Evolutionary conservation across 1,140 invertebrate species (phyloP).

Genomic region (Euglossa dilemma): DNA sequence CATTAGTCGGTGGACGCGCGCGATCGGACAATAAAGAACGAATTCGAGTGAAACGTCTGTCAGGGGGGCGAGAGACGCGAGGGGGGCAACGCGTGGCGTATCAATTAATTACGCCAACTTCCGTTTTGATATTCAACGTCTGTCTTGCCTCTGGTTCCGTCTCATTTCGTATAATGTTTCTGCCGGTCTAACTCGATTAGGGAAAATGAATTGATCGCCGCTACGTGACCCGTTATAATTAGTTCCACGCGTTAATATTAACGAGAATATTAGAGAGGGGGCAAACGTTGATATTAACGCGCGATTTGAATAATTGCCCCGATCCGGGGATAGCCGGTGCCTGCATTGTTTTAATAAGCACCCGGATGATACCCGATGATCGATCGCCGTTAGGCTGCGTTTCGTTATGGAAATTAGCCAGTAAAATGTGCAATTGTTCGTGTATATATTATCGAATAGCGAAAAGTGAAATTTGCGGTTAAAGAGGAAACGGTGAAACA

Average conservation of each 20-base stretch:
- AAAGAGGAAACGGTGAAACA: no score
- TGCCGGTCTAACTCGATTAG: not conserved
- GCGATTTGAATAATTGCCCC: slow-evolving; percentile 13
- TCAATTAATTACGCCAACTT: slow-evolving; percentile 50
- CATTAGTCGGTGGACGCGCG: not conserved
- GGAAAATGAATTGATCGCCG: slow-evolving; percentile 14
- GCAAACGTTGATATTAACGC: slow-evolving; percentile 16
- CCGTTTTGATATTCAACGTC: slow-evolving; percentile 46
- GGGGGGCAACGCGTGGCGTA: not conserved
- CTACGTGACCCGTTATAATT: slow-evolving; percentile 1
- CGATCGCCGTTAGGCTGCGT: not conserved
- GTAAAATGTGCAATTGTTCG: no score
- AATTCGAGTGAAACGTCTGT: slow-evolving; percentile 40
- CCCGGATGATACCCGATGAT: not conserved
- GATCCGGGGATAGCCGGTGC: not conserved
- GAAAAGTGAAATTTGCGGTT: no score
- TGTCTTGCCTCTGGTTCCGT: not conserved
- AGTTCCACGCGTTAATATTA: slow-evolving; percentile 12
- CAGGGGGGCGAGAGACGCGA: no score
- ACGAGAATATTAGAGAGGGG: not conserved
- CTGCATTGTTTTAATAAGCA: not conserved
- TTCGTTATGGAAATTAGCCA: not conserved
- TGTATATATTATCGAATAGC: no score
- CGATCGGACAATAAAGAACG: slow-evolving; percentile 29
- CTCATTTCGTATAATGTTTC: slow-evolving; percentile 36